Conservation (phyloP, 2,797 vertebrate genomes). For the Coregonus sp. region DNA sequence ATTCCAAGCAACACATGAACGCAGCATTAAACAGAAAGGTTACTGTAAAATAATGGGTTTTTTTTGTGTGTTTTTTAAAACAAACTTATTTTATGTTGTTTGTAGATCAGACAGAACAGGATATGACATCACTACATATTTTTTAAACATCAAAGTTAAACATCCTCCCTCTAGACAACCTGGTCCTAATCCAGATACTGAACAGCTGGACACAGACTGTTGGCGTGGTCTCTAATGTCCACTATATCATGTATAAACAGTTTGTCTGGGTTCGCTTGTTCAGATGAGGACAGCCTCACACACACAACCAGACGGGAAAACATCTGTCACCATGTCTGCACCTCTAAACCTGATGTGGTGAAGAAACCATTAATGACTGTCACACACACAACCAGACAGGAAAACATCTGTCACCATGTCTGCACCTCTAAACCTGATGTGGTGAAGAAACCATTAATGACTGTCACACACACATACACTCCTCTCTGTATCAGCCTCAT, state of each 20-base stretch:
- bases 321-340: no score
- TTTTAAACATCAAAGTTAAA: conserved; percentile 21
- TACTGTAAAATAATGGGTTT: no score
- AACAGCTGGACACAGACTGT: conserved; percentile 54
- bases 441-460: no score
- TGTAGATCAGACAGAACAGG: conserved; percentile 38
- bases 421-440: no score
- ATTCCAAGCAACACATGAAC: not conserved
- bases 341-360: no score
- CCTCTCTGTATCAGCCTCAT: no score
- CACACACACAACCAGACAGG: no score
- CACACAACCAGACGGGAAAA: conserved; percentile 7
- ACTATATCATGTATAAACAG: conserved; percentile 48
- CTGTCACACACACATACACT: not conserved
- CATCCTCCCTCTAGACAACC: conserved; percentile 30
- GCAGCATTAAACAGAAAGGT: not conserved
- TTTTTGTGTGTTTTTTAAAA: conserved; percentile 20
- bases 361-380: no score
- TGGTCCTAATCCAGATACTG: conserved; percentile 36
- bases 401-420: no score
- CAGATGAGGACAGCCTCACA: conserved; percentile 38
- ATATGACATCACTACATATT: conserved; percentile 44
- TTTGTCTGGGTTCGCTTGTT: conserved; percentile 35
- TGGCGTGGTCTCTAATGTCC: conserved; percentile 19
- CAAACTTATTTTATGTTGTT: conserved; percentile 32